Evolutionary conservation across 2,888 invertebrate species (phyloP).

Genomic region (Aphodius granarius): DNA sequence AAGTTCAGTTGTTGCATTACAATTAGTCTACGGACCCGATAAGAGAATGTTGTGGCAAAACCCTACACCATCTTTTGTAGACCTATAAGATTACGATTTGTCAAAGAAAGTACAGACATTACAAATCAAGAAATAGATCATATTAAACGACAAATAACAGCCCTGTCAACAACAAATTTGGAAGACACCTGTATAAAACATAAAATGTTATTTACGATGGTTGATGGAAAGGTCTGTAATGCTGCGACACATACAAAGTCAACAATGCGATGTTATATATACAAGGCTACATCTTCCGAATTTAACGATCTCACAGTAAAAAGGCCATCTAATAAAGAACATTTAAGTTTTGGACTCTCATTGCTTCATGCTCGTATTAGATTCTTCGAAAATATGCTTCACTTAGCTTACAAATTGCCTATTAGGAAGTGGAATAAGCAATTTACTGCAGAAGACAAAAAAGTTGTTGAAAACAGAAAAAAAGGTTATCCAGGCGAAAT

Average conservation of each 20-base stretch:
- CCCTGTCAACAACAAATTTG: too few species aligned
- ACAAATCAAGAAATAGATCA: too few species aligned
- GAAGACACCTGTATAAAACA: background rate
- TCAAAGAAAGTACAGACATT: too few species aligned
- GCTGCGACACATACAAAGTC: too few species aligned
- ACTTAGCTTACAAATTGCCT: conserved; percentile 42
- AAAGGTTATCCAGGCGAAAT: too few species aligned
- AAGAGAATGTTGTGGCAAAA: background rate
- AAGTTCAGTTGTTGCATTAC: background rate
- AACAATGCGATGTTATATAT: conserved; percentile 37
- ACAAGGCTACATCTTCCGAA: conserved; percentile 35
- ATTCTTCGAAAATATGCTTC: conserved; percentile 39
- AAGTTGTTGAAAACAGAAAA: too few species aligned
- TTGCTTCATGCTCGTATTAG: conserved; percentile 41
- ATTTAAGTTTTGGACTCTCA: conserved; percentile 31
- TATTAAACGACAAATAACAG: too few species aligned
- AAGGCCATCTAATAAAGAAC: conserved; percentile 29
- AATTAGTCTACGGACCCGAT: background rate
- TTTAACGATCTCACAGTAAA: conserved; percentile 30
- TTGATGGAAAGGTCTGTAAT: conserved; percentile 40
- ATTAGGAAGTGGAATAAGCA: conserved; percentile 41
- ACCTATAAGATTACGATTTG: too few species aligned
- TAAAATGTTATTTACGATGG: conserved; percentile 33
- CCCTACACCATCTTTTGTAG: background rate
- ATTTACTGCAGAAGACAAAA: too few species aligned